Evolutionary conservation across 2,113 vertebrate species (phyloP).

Genomic region (Cercocebus atys): DNA sequence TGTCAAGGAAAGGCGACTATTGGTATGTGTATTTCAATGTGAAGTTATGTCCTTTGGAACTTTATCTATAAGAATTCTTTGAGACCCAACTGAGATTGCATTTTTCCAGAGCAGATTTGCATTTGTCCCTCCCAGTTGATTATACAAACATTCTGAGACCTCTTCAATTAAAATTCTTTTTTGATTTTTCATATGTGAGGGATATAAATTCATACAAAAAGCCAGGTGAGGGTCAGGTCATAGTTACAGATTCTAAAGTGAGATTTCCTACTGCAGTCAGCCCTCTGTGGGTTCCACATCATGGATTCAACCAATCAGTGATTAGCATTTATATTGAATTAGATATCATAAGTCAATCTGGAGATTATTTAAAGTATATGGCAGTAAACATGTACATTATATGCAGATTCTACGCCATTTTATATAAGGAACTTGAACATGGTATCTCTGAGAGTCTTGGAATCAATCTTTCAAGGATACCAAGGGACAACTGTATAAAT

Average conservation of each 20-base stretch:
- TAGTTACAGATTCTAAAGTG: neutral
- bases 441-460: neutral
- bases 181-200: neutral
- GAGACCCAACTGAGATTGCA: neutral
- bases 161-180: constrained; percentile 22
- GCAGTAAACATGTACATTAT: neutral
- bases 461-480: neutral
- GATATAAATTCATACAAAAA: neutral
- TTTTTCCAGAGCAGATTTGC: neutral
- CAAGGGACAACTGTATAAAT: neutral
- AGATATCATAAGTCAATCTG: neutral
- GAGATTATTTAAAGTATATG: neutral
- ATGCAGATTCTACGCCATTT: neutral
- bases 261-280: neutral
- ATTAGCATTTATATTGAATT: neutral
- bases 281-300: neutral
- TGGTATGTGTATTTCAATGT: neutral
- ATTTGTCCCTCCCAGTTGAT: neutral
- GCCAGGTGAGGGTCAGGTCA: no score
- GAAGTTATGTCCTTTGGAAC: neutral
- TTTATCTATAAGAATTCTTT: neutral
- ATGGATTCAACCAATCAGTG: neutral
- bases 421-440: neutral
- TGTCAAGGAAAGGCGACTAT: no score
- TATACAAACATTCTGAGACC: neutral